These are phyloP conservation scores for Cecidostiba fungosa DNA, from an alignment of 2,888 invertebrate species.

Conservation along the genomic window DNA sequence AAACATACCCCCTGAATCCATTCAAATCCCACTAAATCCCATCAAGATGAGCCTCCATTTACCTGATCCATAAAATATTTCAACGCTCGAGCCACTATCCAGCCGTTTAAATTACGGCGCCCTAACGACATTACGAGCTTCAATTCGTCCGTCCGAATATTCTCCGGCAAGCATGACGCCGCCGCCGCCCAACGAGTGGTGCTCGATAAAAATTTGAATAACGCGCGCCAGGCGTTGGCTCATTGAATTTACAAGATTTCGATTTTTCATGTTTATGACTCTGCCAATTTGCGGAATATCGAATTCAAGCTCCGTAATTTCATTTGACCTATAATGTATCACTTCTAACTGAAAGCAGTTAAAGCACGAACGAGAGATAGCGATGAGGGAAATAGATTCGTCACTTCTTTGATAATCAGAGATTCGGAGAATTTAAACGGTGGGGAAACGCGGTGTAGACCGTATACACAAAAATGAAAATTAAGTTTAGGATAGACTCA, in stretches of 20 bases:
- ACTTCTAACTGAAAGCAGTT: too few relatives aligned
- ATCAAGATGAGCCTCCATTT: too few relatives aligned
- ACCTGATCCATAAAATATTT: background rate
- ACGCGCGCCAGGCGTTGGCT: background rate
- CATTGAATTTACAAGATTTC: conserved; percentile 38
- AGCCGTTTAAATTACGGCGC: background rate
- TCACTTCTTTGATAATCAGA: too few relatives aligned
- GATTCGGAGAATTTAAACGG: too few relatives aligned
- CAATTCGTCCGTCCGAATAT: conserved; percentile 15
- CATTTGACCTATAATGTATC: too few relatives aligned
- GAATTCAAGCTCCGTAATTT: too few relatives aligned
- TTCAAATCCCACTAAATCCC: background rate
- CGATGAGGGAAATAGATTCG: too few relatives aligned
- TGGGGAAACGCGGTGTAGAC: too few relatives aligned
- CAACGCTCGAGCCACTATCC: background rate
- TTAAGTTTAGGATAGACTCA: too few relatives aligned
- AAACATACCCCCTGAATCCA: too few relatives aligned
- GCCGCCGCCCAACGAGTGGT: background rate
- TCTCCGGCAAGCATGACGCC: background rate
- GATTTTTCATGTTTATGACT: conserved; percentile 34
- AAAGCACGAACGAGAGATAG: too few relatives aligned
- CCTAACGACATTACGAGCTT: conserved; percentile 33
- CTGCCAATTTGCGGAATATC: conserved; percentile 12
- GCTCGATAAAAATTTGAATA: conserved; percentile 48
- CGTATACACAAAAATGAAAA: too few relatives aligned